A percentile compares a stretch with the other conserved stretches of the same genome.
These are phyloP conservation scores for Harpegnathos saltator DNA, from an alignment of 1,140 invertebrate species.

Conservation along the genomic window DNA sequence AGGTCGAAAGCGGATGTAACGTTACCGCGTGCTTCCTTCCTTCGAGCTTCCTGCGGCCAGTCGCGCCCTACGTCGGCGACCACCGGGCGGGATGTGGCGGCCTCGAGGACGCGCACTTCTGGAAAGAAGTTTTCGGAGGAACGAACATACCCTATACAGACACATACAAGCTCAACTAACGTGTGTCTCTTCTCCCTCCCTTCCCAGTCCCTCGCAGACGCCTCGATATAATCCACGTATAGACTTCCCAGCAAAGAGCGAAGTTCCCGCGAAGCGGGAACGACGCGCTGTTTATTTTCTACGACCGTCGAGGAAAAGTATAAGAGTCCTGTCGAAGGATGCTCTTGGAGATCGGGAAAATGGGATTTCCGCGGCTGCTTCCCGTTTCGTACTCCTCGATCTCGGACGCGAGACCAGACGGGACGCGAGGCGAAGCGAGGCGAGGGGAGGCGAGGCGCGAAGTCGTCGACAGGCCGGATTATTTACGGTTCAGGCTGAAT, in stretches of 20 bases:
- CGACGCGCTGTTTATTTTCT: not conserved
- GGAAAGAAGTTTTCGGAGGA: conserved; percentile 4
- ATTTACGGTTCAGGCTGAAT: conserved; percentile 11
- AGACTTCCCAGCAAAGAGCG: no score
- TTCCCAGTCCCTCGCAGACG: not conserved
- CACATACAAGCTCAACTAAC: no score
- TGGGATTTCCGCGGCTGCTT: conserved; percentile 19
- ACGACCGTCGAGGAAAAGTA: not conserved
- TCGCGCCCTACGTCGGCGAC: conserved; percentile 6
- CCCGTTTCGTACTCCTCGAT: not conserved
- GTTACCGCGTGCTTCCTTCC: conserved; percentile 37
- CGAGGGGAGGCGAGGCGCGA: not conserved
- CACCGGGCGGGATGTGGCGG: not conserved
- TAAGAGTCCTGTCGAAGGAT: conserved; percentile 1
- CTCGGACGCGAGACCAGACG: not conserved
- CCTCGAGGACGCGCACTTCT: conserved; percentile 1
- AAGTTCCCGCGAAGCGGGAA: not conserved
- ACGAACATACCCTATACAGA: no score
- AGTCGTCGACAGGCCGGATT: not conserved
- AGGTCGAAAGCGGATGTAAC: conserved; percentile 54
- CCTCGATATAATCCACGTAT: not conserved
- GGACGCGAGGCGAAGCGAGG: no score
- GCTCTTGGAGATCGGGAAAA: conserved; percentile 27
- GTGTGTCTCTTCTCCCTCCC: no score
- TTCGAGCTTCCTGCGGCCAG: conserved; percentile 15